Conservation (phyloP, 2,888 invertebrate genomes). For the Conchocele bisecta region DNA sequence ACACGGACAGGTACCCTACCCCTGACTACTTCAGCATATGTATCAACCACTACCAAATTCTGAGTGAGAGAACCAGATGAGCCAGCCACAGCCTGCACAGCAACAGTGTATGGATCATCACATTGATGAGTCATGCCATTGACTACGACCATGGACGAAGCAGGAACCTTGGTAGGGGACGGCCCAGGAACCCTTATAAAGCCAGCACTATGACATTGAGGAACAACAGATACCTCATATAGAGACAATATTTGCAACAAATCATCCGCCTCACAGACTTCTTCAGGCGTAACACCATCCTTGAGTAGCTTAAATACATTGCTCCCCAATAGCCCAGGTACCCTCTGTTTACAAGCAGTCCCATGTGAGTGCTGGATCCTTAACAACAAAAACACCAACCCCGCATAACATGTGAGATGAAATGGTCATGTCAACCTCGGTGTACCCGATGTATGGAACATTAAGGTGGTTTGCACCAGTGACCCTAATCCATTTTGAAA, state of each 20-base stretch:
- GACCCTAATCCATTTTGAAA: not conserved
- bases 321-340: not conserved
- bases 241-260: not conserved
- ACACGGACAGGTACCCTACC: constrained; percentile 5
- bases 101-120: constrained; percentile 13
- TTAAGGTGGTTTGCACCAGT: not conserved
- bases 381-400: not conserved
- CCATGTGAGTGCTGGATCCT: too few relatives aligned
- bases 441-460: not conserved
- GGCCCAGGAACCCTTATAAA: constrained; percentile 3
- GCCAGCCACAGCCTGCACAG: constrained; percentile 15
- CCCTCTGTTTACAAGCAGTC: too few relatives aligned
- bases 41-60: constrained; percentile 5
- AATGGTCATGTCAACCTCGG: not conserved
- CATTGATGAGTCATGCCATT: too few relatives aligned
- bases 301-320: not conserved
- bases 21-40: constrained; percentile 5
- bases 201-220: not conserved
- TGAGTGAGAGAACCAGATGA: constrained; percentile 4
- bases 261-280: not conserved
- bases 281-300: not conserved
- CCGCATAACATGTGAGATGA: not conserved
- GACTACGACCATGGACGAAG: constrained; percentile 17
- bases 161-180: not conserved
- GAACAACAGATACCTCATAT: not conserved